Evolutionary conservation across 2,113 vertebrate species (phyloP).

Genomic region (Sorex fumeus): DNA sequence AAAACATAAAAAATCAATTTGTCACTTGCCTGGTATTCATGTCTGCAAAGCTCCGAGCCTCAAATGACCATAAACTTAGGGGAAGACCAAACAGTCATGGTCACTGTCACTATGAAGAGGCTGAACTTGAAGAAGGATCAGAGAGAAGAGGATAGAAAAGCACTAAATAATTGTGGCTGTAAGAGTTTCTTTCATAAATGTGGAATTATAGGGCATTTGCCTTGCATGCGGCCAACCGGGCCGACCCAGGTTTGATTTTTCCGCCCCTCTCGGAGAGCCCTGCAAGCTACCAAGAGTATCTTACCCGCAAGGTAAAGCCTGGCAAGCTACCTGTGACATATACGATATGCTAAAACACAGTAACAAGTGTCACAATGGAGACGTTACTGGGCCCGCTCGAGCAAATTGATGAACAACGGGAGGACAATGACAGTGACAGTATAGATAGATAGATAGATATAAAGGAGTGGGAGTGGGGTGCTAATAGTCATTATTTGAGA

Average conservation of each 20-base stretch:
- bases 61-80: not conserved
- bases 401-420: no score
- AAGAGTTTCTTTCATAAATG: slow-evolving; percentile 4
- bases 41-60: not conserved
- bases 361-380: no score
- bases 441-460: not conserved
- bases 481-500: not conserved
- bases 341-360: no score
- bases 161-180: not conserved
- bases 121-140: not conserved
- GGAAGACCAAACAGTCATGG: not conserved
- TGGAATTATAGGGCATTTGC: no score
- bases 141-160: slow-evolving; percentile 6
- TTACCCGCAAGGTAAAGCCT: no score
- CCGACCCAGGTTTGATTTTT: no score
- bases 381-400: no score
- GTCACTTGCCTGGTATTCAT: not conserved
- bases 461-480: not conserved
- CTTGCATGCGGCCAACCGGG: no score
- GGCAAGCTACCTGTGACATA: no score
- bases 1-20: slow-evolving; percentile 41
- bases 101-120: not conserved
- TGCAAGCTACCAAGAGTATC: no score
- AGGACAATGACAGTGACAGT: no score
- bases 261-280: no score